These are phyloP conservation scores for Lamproptera curius DNA, from an alignment of 2,888 invertebrate species.

Conservation along the genomic window DNA sequence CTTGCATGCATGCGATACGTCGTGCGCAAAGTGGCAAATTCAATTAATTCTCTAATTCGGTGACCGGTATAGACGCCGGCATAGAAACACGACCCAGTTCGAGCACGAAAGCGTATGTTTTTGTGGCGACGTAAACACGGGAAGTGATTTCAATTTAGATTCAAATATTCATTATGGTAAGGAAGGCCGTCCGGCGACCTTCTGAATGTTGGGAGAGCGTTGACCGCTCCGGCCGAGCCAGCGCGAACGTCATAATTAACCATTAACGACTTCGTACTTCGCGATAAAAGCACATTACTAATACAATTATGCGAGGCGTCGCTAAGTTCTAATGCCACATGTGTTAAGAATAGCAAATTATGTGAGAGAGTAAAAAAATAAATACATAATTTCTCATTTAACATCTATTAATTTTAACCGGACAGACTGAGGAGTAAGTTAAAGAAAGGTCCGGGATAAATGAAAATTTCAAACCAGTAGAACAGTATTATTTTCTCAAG, in stretches of 20 bases:
- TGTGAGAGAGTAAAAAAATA: too few species aligned
- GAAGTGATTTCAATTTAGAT: constrained; percentile 51
- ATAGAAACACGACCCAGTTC: constrained; percentile 71
- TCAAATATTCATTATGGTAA: constrained; percentile 47
- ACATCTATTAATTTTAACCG: too few species aligned
- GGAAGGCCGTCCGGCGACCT: constrained; percentile 77
- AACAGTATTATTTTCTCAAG: too few species aligned
- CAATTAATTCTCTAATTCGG: constrained; percentile 57
- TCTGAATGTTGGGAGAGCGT: constrained; percentile 64
- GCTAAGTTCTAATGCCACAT: too few species aligned
- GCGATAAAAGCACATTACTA: constrained; percentile 19
- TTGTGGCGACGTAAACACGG: constrained; percentile 67
- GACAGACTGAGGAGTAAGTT: too few species aligned
- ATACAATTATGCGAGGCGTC: constrained; percentile 12
- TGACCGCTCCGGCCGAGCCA: constrained; percentile 46
- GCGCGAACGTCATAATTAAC: constrained; percentile 26
- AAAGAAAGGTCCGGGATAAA: too few species aligned
- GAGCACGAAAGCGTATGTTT: constrained; percentile 62
- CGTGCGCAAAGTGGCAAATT: constrained; percentile 37
- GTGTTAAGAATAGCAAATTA: too few species aligned
- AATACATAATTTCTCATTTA: too few species aligned
- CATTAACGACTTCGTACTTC: constrained; percentile 11
- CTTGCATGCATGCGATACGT: constrained; percentile 27
- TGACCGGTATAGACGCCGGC: constrained; percentile 58
- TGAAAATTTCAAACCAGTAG: too few species aligned